phyloP scores from a whole-genome alignment of 2,888 invertebrate species.

The Ennomos erosarius region DNA sequence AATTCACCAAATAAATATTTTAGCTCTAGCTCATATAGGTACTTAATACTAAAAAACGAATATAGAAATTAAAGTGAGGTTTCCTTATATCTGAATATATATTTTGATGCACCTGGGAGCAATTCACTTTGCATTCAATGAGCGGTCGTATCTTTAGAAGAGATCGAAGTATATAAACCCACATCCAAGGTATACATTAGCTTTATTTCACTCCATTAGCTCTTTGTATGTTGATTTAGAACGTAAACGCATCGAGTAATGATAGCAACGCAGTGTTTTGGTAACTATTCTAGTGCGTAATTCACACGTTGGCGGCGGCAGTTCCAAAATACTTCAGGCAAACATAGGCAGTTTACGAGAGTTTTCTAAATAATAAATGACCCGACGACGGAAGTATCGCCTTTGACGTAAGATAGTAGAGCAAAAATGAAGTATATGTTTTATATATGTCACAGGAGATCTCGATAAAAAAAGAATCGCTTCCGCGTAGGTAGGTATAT shows the following conservation, averaged over 20 bases:
- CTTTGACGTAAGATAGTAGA: conserved; percentile 59
- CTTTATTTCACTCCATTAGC: conserved; percentile 71
- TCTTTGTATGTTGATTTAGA: conserved; percentile 64
- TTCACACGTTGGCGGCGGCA: conserved; percentile 61
- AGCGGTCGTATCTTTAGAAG: neutral
- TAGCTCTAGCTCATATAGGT: no score
- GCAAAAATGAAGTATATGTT: conserved; percentile 56
- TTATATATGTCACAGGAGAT: conserved; percentile 63
- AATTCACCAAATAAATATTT: no score
- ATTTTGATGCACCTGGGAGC: no score
- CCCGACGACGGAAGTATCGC: conserved; percentile 66
- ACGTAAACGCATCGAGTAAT: conserved; percentile 67
- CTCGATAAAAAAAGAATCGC: conserved; percentile 54
- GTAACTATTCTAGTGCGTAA: conserved; percentile 61
- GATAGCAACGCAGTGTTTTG: conserved; percentile 61
- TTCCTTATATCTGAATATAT: no score
- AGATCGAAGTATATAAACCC: conserved; percentile 23
- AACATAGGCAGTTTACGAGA: conserved; percentile 62
- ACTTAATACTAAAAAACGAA: no score
- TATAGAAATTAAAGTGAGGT: no score
- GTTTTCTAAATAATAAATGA: conserved; percentile 75
- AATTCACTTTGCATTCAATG: conserved; percentile 1
- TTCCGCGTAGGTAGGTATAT: conserved; percentile 56
- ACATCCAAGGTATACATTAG: conserved; percentile 40
- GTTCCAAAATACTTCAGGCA: conserved; percentile 71